Percentiles rank a stretch among this genome's conserved stretches.
These are phyloP conservation scores for Pelodiscus sinensis DNA, from an alignment of 2,113 vertebrate species.

Conservation along the genomic window DNA sequence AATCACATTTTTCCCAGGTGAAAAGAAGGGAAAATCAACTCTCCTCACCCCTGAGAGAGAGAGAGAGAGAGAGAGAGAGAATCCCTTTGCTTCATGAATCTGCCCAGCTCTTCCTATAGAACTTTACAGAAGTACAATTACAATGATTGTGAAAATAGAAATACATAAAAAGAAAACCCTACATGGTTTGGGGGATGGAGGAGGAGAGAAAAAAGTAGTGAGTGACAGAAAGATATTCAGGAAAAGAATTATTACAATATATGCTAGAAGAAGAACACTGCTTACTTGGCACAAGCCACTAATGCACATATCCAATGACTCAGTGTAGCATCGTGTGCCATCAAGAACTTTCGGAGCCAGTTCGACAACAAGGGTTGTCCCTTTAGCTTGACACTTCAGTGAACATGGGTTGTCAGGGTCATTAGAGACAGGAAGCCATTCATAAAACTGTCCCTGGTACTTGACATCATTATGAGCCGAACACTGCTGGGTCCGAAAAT, in stretches of 20 bases:
- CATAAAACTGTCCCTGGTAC: constrained; percentile 91
- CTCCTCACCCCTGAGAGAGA: too few relatives aligned
- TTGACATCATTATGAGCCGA: constrained; percentile 94
- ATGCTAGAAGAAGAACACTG: not conserved
- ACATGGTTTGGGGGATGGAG: not conserved
- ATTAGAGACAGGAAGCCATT: constrained; percentile 94
- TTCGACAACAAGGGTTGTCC: constrained; percentile 84
- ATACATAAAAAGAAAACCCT: not conserved
- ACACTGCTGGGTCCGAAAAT: constrained; percentile 97
- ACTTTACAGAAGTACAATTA: not conserved
- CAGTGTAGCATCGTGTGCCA: constrained; percentile 95
- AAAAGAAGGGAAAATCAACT: not conserved
- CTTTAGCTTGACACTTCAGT: constrained; percentile 92
- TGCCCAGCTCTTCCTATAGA: rapidly evolving
- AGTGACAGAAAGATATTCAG: not conserved
- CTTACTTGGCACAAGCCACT: constrained; percentile 95
- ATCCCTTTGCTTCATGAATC: not conserved
- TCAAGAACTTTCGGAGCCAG: constrained; percentile 96
- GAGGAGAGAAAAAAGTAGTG: not conserved
- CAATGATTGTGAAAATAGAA: not conserved
- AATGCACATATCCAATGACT: constrained; percentile 98
- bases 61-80: not conserved
- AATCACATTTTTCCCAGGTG: not conserved
- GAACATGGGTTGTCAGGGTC: constrained; percentile 95
- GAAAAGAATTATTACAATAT: not conserved